These are phyloP conservation scores for Eurosta solidaginis DNA, from an alignment of 1,140 invertebrate genomes.

Conservation along the genomic window DNA sequence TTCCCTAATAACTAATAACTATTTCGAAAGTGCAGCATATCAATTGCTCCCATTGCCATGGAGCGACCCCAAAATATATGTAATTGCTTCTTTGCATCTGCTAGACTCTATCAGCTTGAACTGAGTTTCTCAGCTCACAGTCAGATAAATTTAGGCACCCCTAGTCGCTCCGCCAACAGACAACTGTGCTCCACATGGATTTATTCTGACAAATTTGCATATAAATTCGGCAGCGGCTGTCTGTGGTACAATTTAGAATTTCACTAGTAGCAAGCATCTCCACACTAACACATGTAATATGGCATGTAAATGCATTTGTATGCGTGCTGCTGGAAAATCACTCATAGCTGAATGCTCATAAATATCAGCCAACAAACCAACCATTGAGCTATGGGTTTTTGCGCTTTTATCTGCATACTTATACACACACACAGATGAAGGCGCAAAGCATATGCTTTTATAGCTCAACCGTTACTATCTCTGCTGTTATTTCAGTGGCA, in stretches of 20 bases:
- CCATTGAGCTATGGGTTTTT: background rate
- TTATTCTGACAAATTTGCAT: constrained; percentile 5
- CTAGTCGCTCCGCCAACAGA: background rate
- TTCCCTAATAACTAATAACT: too few species aligned
- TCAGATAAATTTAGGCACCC: too few species aligned
- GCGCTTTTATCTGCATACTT: background rate
- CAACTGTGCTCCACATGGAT: background rate
- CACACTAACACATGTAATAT: too few species aligned
- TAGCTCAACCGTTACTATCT: background rate
- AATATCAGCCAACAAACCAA: background rate
- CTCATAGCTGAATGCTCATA: background rate
- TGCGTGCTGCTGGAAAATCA: background rate
- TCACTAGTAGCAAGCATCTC: too few species aligned
- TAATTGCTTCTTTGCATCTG: background rate
- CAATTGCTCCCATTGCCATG: too few species aligned
- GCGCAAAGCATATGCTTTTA: background rate
- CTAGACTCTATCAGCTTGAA: background rate
- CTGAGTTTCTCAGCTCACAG: too few species aligned
- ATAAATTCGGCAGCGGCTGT: background rate
- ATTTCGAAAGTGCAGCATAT: background rate
- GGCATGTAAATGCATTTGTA: background rate
- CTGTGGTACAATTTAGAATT: background rate
- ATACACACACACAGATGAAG: background rate
- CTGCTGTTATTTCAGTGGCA: constrained; percentile 20
- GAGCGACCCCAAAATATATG: too few species aligned